These are phyloP conservation scores for Drosophila micromelanica DNA, from an alignment of 1,140 invertebrate species.

Conservation along the genomic window DNA sequence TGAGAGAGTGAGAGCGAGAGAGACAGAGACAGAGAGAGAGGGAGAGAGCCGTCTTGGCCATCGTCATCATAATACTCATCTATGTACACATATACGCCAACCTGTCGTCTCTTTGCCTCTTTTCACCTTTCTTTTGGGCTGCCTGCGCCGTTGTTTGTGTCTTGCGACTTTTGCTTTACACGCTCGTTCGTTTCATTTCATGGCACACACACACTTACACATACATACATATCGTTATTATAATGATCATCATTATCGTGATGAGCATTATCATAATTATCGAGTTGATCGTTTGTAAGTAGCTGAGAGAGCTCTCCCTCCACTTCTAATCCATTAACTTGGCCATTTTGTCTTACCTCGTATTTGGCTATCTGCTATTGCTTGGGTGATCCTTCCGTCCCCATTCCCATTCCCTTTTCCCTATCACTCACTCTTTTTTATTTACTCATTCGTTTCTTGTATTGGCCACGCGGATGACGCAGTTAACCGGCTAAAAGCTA, in stretches of 20 bases:
- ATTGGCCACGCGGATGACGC: background rate
- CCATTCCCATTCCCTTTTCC: background rate
- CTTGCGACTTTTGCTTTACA: constrained; percentile 41
- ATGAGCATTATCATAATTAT: constrained; percentile 17
- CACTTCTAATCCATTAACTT: constrained; percentile 55
- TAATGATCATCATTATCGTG: constrained; percentile 24
- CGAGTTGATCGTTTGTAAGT: constrained; percentile 19
- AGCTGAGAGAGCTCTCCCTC: constrained; percentile 6
- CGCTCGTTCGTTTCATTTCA: constrained; percentile 42
- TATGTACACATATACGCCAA: constrained; percentile 34
- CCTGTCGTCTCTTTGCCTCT: constrained; percentile 59
- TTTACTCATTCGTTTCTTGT: background rate
- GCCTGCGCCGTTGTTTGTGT: constrained; percentile 15
- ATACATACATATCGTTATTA: constrained; percentile 5
- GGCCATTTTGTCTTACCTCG: constrained; percentile 6
- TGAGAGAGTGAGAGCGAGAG: background rate
- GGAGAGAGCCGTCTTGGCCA: background rate
- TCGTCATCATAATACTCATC: constrained; percentile 31
- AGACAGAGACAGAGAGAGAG: constrained; percentile 9
- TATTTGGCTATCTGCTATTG: background rate
- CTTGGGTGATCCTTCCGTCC: background rate
- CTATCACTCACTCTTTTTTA: too few species aligned
- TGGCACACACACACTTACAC: constrained; percentile 6
- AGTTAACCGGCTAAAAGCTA: constrained; percentile 16
- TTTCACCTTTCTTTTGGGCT: constrained; percentile 68